Conservation (phyloP, 2,888 invertebrate species). For the Cacoxenus indagator region DNA sequence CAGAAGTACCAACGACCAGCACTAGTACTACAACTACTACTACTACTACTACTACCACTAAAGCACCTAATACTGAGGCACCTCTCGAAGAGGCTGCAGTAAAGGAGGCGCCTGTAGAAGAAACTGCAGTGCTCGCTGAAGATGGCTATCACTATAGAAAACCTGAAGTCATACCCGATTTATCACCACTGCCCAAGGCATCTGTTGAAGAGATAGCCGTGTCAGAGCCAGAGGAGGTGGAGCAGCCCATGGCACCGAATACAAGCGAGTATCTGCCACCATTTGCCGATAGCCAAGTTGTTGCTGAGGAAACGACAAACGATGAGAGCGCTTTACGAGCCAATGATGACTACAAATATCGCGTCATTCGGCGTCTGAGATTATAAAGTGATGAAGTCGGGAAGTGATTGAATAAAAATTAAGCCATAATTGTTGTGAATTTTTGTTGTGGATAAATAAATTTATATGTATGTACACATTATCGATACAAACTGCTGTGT, state of each 20-base stretch:
- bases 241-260: not conserved
- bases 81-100: slow-evolving; percentile 24
- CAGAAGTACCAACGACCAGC: slow-evolving; percentile 27
- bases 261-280: slow-evolving; percentile 56
- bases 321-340: slow-evolving; percentile 47
- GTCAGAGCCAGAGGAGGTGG: not conserved
- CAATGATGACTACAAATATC: slow-evolving; percentile 62
- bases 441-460: not conserved
- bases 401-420: not conserved
- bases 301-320: slow-evolving; percentile 40
- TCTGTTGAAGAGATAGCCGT: not conserved
- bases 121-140: slow-evolving; percentile 41
- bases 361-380: slow-evolving; percentile 46
- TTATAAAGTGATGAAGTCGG: not conserved
- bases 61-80: slow-evolving; percentile 33
- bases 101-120: slow-evolving; percentile 35
- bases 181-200: slow-evolving; percentile 27
- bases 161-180: slow-evolving; percentile 51
- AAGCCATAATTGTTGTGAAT: not conserved
- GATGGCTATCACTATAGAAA: slow-evolving; percentile 61
- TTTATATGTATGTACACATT: no score
- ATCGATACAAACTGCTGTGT: no score
- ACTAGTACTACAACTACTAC: slow-evolving; percentile 27
- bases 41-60: slow-evolving; percentile 21
- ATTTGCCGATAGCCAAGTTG: slow-evolving; percentile 42